Base-by-base conservation (phyloP, 1,140 invertebrate species). In the Ips nitidus region DNA sequence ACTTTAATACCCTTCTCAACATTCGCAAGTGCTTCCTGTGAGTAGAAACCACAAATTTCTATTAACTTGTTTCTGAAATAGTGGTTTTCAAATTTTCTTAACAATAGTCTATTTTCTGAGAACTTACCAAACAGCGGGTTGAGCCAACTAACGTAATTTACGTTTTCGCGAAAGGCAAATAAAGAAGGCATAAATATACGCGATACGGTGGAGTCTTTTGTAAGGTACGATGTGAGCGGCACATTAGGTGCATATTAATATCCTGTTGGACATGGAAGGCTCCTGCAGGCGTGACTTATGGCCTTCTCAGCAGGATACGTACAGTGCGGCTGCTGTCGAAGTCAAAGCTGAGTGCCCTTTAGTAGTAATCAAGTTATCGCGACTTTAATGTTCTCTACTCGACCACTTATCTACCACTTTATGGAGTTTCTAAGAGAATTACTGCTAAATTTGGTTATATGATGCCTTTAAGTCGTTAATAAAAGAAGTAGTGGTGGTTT, bases 211-310 rank as follows among this genome's bases (percentile, higher is more conserved):
- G 71, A 69, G 66, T 55, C 70, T 69, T 72, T 72, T 73, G 69
- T 73, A 73, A 50, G 47, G 47, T 60, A 69, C 69, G 71, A 71
- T 62, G 71, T 67, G 73, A 74, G 75, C 66, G 68, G 58, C 72
- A 70, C 71, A 66, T 75, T 75, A 74, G 73, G 65, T 66, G 70
- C 73, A 74, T 76, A 76, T 75, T 75, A 76, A 76, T 76, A 73
- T 76, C 71, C 73, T 73, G 71, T 75, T 75, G 72, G 69, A 73
- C 75, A 70, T 70, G 47, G 66, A 70, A 71, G 73, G 73, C 72
- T 76, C 75, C 75, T 71, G 70, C 73, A 69, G 71, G 52, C 68
- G 66, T 76, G 73, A 76, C 73, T 75, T 76, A 76, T 75, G 61
- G 62, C 52, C 60, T 36, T 6, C 42, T 42, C 56, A 52, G 71